These are phyloP conservation scores for Fukomys damarensis DNA, from an alignment of 2,113 vertebrate genomes.

Conservation along the genomic window DNA sequence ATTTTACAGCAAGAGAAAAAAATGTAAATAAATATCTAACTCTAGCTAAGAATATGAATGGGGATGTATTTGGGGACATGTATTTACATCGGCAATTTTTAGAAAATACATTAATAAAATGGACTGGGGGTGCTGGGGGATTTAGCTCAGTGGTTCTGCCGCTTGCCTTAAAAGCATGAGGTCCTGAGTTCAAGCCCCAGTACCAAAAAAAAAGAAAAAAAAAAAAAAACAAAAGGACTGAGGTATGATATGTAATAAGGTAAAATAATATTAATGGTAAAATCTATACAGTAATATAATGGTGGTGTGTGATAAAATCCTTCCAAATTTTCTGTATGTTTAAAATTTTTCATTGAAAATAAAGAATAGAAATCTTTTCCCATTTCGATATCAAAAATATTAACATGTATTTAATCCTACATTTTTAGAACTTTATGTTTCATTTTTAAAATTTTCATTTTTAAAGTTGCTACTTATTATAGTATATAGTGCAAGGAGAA, in stretches of 20 bases:
- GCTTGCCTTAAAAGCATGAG: no score
- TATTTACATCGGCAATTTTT: constrained; percentile 14
- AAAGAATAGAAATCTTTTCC: not conserved
- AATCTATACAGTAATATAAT: constrained; percentile 9
- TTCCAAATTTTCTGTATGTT: constrained; percentile 30
- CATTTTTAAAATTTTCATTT: constrained; percentile 56
- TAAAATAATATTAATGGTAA: constrained; percentile 39
- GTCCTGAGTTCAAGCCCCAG: no score
- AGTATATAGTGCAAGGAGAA: not conserved
- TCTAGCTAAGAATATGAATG: constrained; percentile 35
- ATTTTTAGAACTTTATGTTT: not conserved
- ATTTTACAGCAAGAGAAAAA: constrained; percentile 54
- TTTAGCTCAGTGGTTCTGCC: no score
- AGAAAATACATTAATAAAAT: constrained; percentile 20
- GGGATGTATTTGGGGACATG: not conserved
- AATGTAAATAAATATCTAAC: constrained; percentile 48
- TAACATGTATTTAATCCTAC: constrained; percentile 44
- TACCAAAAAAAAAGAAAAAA: no score
- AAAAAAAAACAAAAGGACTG: no score
- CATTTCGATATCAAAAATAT: constrained; percentile 35
- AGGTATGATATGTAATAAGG: not conserved
- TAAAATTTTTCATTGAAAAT: constrained; percentile 53
- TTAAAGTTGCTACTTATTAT: constrained; percentile 57
- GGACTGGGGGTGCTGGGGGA: no score
- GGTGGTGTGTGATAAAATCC: constrained; percentile 3